Evolutionary conservation across 2,888 invertebrate genomes (phyloP), one percentile per base, ranked within the genome.

Genomic region (Pseudococcus jackbeardsleyi): DNA sequence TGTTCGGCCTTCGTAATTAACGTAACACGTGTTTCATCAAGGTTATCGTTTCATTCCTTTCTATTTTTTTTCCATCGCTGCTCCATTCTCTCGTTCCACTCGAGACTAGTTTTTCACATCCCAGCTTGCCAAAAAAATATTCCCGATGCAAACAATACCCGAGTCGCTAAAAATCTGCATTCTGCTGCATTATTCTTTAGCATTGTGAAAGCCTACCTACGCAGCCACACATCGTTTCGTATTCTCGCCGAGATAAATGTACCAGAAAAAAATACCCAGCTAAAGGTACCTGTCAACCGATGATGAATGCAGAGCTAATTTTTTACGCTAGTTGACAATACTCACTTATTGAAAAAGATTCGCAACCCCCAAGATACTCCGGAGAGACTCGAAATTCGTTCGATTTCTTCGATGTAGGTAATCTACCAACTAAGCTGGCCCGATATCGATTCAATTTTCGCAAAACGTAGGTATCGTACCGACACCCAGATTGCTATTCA

Each of bases 1-100:
- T 42, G n/a, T 79, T 79, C 42, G 79, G 39, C 79, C 79, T 79
- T 79, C 79, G 79, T 79, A 79, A 79, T 79, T 79, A 79, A 79
- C 79, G 42, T 42, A 79, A 79, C 79, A 79, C 79, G 79, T 79
- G 79, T 79, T 7, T 79, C 79, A 79, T 79, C 79, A 79, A 79
- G 79, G 79, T 79, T 79, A 72, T 6, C 42, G 33, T 72, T 72
- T 72, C 33, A 39, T 42, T 79, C 42, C 79, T 79, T 79, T 79
- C 79, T 79, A 79, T 42, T 79, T 79, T 42, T 42, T 39, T 50
- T 4, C 0, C 17, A 33, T 33, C 26, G 1, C 3, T 33, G 26
- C 26, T 42, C 79, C 8, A 42, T n/a, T n/a, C 26, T 72, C 68
- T 22, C 33, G 33, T 33, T 22, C 68, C 26, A 72, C 68, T 26